Conservation (phyloP, 1,140 invertebrate species). For the Nasonia giraulti region DNA sequence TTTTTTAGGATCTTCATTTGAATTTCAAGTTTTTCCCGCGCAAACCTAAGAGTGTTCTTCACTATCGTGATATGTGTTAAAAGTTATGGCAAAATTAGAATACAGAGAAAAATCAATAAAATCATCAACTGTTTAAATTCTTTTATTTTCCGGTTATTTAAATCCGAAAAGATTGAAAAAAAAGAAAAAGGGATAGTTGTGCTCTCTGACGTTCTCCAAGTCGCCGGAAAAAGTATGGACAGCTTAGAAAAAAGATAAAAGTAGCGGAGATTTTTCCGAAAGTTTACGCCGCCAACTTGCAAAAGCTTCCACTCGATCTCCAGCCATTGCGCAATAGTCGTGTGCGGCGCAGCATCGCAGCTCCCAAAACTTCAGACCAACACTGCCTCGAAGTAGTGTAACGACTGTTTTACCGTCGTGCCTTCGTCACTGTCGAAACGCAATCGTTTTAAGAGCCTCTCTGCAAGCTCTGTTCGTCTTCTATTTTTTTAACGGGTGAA, state of each 20-base stretch:
- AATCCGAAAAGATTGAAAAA: background rate
- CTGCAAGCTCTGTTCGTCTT: background rate
- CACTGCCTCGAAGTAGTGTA: conserved; percentile 21
- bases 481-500: background rate
- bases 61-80: background rate
- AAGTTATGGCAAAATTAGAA: too few relatives aligned
- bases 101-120: too few relatives aligned
- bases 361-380: conserved; percentile 26
- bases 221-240: conserved; percentile 17
- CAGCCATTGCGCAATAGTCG: conserved; percentile 31
- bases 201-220: background rate
- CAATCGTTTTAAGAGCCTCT: conserved; percentile 42
- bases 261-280: conserved; percentile 24
- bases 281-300: conserved; percentile 22
- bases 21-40: conserved; percentile 24
- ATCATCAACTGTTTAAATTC: too few relatives aligned
- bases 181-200: background rate
- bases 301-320: background rate
- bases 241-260: conserved; percentile 21
- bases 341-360: conserved; percentile 3
- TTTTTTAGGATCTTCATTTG: conserved; percentile 11
- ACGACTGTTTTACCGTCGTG: conserved; percentile 42
- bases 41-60: background rate
- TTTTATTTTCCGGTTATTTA: too few relatives aligned
- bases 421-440: conserved; percentile 44